These are phyloP conservation scores for Patella caerulea DNA, from an alignment of 2,888 invertebrate species.

Conservation along the genomic window DNA sequence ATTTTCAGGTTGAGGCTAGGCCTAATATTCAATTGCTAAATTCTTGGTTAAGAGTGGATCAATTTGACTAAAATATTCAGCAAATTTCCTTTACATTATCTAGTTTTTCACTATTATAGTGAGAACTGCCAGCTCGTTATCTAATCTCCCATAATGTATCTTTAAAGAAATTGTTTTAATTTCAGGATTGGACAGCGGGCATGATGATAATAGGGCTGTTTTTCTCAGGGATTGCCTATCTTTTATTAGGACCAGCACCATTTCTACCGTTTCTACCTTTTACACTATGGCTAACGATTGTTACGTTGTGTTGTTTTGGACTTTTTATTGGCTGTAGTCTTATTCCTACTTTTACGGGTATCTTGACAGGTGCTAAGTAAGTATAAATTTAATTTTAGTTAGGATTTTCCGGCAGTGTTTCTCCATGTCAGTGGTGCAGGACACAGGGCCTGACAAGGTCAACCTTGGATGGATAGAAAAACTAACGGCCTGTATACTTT, in stretches of 20 bases:
- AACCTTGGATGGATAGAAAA: too few species aligned
- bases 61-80: too few species aligned
- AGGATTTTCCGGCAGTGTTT: background rate
- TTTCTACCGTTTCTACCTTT: slow-evolving; percentile 45
- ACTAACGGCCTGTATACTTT: background rate
- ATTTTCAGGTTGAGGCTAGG: too few species aligned
- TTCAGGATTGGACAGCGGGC: slow-evolving; percentile 30
- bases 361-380: slow-evolving; percentile 54
- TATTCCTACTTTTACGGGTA: slow-evolving; percentile 49
- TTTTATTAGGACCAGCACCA: slow-evolving; percentile 34
- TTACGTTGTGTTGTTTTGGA: slow-evolving; percentile 45
- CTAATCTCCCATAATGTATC: too few species aligned
- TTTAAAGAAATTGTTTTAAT: background rate
- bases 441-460: too few species aligned
- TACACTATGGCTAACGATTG: slow-evolving; percentile 45
- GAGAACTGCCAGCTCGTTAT: too few species aligned
- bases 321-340: slow-evolving; percentile 44
- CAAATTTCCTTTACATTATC: too few species aligned
- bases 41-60: too few species aligned
- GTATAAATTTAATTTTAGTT: slow-evolving; percentile 27
- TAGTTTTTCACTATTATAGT: too few species aligned
- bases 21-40: too few species aligned
- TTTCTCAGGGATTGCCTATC: slow-evolving; percentile 20
- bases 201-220: slow-evolving; percentile 43
- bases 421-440: too few species aligned